Evolutionary conservation across 2,113 vertebrate genomes (phyloP).

Genomic region (Reinhardtius hippoglossoides): DNA sequence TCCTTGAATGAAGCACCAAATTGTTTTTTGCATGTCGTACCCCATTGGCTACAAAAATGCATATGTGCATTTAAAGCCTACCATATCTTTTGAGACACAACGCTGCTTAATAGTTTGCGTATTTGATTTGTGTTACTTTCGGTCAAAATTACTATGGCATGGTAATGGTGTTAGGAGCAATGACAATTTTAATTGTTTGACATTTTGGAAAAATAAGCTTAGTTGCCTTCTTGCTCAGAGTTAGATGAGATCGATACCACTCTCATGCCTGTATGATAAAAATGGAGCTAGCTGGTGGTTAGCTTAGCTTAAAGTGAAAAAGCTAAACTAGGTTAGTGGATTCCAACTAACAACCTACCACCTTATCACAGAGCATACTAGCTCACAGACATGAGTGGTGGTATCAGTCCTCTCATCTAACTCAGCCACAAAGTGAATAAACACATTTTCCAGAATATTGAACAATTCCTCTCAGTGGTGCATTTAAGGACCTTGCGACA

Average conservation of each 20-base stretch:
- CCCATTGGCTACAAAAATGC: no score
- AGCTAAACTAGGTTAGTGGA: neutral
- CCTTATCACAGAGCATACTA: no score
- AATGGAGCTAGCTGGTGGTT: no score
- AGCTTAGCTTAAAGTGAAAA: neutral
- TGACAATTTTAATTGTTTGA: neutral
- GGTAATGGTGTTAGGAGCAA: neutral
- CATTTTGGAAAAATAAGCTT: neutral
- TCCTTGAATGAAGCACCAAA: neutral
- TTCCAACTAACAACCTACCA: no score
- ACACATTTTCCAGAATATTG: neutral
- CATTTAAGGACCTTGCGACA: constrained; percentile 21
- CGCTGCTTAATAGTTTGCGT: neutral
- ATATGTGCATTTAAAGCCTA: no score
- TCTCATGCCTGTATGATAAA: neutral
- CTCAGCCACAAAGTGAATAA: neutral
- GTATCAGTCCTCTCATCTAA: neutral
- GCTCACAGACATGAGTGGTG: neutral
- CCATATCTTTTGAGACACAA: no score
- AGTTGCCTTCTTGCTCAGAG: neutral
- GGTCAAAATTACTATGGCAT: no score
- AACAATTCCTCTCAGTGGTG: constrained; percentile 5
- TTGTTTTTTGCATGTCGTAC: neutral
- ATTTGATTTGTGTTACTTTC: neutral
- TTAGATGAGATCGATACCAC: no score